Evolutionary conservation across 1,140 invertebrate species (phyloP), one percentile per base, ranked within the genome.

Genomic region (Orchestia grillus): DNA sequence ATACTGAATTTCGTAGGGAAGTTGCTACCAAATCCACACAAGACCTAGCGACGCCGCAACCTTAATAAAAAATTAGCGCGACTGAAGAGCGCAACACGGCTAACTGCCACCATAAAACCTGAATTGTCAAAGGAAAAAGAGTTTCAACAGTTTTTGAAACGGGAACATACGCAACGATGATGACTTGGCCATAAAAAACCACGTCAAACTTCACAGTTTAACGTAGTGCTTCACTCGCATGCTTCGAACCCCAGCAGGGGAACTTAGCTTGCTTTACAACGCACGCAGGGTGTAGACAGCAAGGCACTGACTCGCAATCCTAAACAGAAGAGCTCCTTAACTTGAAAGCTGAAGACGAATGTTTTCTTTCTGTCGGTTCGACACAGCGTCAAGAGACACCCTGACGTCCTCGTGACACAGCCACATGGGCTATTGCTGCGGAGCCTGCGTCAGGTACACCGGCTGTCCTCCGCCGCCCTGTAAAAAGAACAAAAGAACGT

Each of bases 401-500:
- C 1, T 77, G 28, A 28, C 28, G 62, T 36, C 62, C 62, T 77
- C 88, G 42, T 4, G n/a, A 16, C 3, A 90, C 88, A 15, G 88
- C 28, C 41, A 44, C 92, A 47, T 6, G 11, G 44, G 92, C 92
- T 94, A 94, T 94, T 94, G 92, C 40, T 94, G 92, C 36, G 41
- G 92, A n/a, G 92, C 44, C 87, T 96, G 96, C 0, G 96, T 44
- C n/a, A 96, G 90, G 87, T 96, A 96, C 62, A 96, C 96, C 77
- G 90, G 96, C 96, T 96, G 96, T 40, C 96, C 96, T 28, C 57
- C 57, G 42, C 87, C 62, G n/a, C 44, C 45, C 95, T 96, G 95
- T 87, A 36, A 90, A 90, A 90, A 90, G 42, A 42, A 90, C 15
- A 90, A 90, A 4, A 90, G 28, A 8, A 36, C n/a, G n/a, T n/a